Conservation (phyloP, 2,888 invertebrate genomes). For the Tetragonisca angustula region DNA sequence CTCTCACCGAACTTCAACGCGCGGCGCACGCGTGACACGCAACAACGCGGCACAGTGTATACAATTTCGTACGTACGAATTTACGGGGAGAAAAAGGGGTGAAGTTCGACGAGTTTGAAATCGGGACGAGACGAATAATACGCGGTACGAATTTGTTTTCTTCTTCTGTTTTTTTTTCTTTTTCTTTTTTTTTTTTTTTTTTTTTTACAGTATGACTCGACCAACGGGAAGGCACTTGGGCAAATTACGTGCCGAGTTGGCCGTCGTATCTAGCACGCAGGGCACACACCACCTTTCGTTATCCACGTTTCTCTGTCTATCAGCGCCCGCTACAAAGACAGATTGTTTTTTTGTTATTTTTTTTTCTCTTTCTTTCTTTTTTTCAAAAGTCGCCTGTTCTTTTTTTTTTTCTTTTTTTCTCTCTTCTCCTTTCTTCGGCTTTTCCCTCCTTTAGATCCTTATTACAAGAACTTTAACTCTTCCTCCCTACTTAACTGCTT, state of each 20-base stretch:
- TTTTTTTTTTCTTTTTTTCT: background rate
- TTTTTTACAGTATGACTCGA: conserved; percentile 78
- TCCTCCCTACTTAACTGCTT: conserved; percentile 67
- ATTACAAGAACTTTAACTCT: conserved; percentile 62
- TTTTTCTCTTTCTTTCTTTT: background rate
- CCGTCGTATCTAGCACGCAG: conserved; percentile 79
- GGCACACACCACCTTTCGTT: conserved; percentile 72
- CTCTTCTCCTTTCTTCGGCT: background rate
- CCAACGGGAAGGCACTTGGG: conserved; percentile 84
- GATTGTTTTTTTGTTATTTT: conserved; percentile 58
- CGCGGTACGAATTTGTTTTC: conserved; percentile 70
- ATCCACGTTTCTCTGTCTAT: conserved; percentile 63
- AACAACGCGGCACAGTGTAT: no score
- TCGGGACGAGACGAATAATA: conserved; percentile 72
- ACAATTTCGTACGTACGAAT: background rate
- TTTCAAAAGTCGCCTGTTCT: conserved; percentile 59
- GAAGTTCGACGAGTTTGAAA: conserved; percentile 67
- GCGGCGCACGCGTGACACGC: background rate
- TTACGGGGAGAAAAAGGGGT: conserved; percentile 16
- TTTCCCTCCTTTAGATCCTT: background rate
- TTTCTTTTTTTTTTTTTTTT: conserved; percentile 4
- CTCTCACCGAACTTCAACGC: background rate
- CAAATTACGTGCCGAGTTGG: conserved; percentile 83
- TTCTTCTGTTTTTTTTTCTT: no score
- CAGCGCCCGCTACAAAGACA: conserved; percentile 68